Evolutionary conservation across 2,797 vertebrate genomes (phyloP).

Genomic region (Trichosurus vulpecula): DNA sequence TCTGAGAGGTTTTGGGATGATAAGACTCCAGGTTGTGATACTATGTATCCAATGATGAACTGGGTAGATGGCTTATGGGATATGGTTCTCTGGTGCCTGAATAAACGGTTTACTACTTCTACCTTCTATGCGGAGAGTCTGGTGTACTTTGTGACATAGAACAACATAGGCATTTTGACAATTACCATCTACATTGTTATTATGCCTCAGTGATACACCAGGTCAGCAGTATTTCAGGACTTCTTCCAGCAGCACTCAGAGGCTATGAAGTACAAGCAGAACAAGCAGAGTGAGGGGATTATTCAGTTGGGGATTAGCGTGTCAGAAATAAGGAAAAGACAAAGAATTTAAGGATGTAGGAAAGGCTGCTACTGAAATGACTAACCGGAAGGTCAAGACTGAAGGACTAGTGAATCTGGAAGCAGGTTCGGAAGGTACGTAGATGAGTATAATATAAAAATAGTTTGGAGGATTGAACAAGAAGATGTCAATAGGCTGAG

Average conservation of each 20-base stretch:
- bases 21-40: too few relatives aligned
- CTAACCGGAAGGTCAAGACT: background rate
- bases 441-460: background rate
- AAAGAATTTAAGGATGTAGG: background rate
- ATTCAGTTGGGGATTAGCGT: background rate
- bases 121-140: too few relatives aligned
- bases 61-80: too few relatives aligned
- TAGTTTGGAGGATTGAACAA: background rate
- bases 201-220: too few relatives aligned
- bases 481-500: background rate
- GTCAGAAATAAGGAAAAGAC: background rate
- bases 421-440: background rate
- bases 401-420: background rate
- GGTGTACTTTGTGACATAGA: too few relatives aligned
- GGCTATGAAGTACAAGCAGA: background rate
- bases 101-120: too few relatives aligned
- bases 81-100: too few relatives aligned
- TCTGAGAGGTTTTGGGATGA: too few relatives aligned
- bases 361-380: background rate
- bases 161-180: too few relatives aligned
- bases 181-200: too few relatives aligned
- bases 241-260: background rate
- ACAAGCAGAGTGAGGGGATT: background rate
- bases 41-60: too few relatives aligned
- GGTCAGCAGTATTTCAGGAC: background rate